These are phyloP conservation scores for Steinernema scapterisci DNA, from an alignment of 2,888 invertebrate species.

Conservation along the genomic window DNA sequence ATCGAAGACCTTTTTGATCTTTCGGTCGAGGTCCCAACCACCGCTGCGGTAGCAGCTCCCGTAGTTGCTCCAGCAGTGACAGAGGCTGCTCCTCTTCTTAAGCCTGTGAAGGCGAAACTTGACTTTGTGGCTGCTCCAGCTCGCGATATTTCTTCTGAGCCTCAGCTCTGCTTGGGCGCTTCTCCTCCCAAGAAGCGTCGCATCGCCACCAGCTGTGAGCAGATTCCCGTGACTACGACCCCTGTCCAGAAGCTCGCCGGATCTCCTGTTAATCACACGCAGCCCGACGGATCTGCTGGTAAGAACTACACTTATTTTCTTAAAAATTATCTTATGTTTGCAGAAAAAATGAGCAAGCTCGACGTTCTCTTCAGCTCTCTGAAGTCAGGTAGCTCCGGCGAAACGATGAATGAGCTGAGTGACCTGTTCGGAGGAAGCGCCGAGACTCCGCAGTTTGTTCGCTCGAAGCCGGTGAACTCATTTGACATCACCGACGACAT, in stretches of 20 bases:
- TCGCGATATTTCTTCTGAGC: neutral
- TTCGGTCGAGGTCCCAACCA: neutral
- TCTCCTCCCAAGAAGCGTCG: neutral
- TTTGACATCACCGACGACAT: neutral
- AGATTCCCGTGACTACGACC: too few relatives aligned
- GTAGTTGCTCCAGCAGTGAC: neutral
- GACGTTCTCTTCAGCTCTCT: neutral
- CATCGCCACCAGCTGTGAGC: neutral
- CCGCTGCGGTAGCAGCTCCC: neutral
- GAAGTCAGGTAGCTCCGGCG: neutral
- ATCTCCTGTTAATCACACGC: too few relatives aligned
- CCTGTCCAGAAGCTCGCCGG: too few relatives aligned
- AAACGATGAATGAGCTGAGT: constrained; percentile 3
- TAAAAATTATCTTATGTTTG: neutral
- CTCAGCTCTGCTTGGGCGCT: neutral
- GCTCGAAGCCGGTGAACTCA: neutral
- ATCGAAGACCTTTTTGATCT: too few relatives aligned
- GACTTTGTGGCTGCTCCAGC: neutral
- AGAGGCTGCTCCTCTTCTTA: neutral
- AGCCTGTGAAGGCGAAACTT: too few relatives aligned
- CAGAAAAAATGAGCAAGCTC: neutral
- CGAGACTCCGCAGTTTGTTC: neutral
- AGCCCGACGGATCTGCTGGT: too few relatives aligned
- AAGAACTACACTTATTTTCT: neutral
- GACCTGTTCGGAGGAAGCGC: neutral